Evolutionary conservation across 1,140 invertebrate species (phyloP).

Genomic region (Drosophila dunni): DNA sequence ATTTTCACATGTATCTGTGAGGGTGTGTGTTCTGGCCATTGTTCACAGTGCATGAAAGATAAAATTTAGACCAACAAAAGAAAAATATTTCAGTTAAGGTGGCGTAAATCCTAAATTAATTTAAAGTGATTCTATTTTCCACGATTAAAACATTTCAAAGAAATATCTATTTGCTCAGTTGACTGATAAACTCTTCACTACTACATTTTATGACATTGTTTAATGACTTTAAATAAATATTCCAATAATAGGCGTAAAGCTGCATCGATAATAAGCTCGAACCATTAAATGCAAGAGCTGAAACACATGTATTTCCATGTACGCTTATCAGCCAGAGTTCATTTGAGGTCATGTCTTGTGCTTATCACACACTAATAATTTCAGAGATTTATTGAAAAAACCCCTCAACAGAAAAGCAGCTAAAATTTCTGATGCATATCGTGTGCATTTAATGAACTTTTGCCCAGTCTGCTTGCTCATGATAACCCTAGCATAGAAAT

Average conservation of each 20-base stretch:
- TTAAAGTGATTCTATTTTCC: too few species aligned
- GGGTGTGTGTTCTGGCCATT: slow-evolving; percentile 18
- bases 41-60: slow-evolving; percentile 33
- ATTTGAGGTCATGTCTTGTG: neutral
- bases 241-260: too few species aligned
- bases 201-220: too few species aligned
- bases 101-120: too few species aligned
- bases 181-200: too few species aligned
- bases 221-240: too few species aligned
- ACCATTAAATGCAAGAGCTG: neutral
- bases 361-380: neutral
- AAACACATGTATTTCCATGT: neutral
- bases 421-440: slow-evolving; percentile 10
- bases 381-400: neutral
- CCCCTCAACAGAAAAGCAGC: neutral
- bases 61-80: slow-evolving; percentile 35
- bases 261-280: neutral
- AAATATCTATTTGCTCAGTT: too few species aligned
- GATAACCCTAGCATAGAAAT: slow-evolving; percentile 47
- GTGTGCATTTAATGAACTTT: slow-evolving; percentile 55
- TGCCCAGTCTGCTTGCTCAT: neutral
- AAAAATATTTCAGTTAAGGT: neutral
- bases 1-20: slow-evolving; percentile 24
- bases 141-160: too few species aligned
- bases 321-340: neutral